A percentile compares a stretch with the other conserved stretches of the same genome.
These are phyloP conservation scores for Hemicrepidius hirtus DNA, from an alignment of 2,888 invertebrate genomes.

Conservation along the genomic window DNA sequence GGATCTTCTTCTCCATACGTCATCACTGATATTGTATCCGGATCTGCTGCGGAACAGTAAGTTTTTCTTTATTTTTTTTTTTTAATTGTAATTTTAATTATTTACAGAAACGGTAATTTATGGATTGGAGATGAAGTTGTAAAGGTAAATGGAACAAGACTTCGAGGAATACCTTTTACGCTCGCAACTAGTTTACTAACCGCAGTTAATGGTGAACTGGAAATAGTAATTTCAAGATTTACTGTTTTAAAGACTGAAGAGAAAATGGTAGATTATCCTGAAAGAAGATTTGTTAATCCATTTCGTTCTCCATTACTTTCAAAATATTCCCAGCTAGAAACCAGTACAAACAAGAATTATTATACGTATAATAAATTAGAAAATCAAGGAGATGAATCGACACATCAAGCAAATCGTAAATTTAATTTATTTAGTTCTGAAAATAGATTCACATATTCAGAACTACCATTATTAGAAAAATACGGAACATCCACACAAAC, in stretches of 20 bases:
- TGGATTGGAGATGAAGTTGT: conserved; percentile 92
- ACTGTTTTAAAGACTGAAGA: conserved; percentile 38
- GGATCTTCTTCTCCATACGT: conserved; percentile 68
- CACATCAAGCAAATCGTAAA: background rate
- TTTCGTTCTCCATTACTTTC: conserved; percentile 48
- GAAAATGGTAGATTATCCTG: conserved; percentile 9
- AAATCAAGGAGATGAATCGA: background rate
- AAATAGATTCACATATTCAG: conserved; percentile 27
- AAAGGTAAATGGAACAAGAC: conserved; percentile 88
- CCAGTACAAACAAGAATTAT: conserved; percentile 1
- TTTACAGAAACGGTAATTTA: conserved; percentile 84
- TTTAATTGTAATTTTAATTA: background rate
- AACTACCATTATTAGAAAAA: conserved; percentile 1
- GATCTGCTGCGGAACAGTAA: conserved; percentile 74
- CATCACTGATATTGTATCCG: conserved; percentile 73
- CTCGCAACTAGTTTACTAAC: conserved; percentile 74
- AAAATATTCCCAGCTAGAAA: conserved; percentile 17
- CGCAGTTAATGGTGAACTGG: conserved; percentile 70
- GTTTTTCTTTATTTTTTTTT: conserved; percentile 37
- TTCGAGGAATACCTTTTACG: conserved; percentile 82
- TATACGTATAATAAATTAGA: background rate
- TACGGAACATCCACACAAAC: background rate
- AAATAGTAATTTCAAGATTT: conserved; percentile 68
- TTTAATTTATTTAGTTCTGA: background rate
- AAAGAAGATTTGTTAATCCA: conserved; percentile 50